Evolutionary conservation across 2,888 invertebrate genomes (phyloP).

Genomic region (Galeruca laticollis): DNA sequence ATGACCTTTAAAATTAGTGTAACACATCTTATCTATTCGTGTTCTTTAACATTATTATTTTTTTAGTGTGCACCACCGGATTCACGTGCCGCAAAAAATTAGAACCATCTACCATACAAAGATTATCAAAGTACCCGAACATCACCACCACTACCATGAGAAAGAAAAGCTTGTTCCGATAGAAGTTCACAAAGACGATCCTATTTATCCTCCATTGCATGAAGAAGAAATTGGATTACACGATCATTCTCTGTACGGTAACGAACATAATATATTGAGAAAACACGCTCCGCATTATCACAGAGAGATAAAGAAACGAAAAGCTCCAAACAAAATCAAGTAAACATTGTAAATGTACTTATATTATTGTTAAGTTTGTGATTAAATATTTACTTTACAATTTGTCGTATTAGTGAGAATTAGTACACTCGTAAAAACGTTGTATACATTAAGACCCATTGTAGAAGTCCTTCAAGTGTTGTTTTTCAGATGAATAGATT

Average conservation of each 20-base stretch:
- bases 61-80: slow-evolving; percentile 61
- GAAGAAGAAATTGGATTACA: slow-evolving; percentile 38
- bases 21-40: too few species aligned
- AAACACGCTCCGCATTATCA: slow-evolving; percentile 27
- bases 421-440: not conserved
- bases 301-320: slow-evolving; percentile 17
- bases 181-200: slow-evolving; percentile 44
- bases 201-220: slow-evolving; percentile 43
- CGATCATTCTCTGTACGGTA: not conserved
- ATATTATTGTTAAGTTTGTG: not conserved
- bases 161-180: slow-evolving; percentile 58
- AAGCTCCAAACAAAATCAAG: slow-evolving; percentile 1
- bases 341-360: not conserved
- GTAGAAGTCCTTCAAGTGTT: too few species aligned
- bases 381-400: not conserved
- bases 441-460: too few species aligned
- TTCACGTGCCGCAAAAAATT: slow-evolving; percentile 62
- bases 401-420: not conserved
- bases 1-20: too few species aligned
- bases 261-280: slow-evolving; percentile 41
- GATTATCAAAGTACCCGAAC: slow-evolving; percentile 63
- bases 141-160: slow-evolving; percentile 63
- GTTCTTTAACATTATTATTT: not conserved
- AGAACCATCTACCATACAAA: slow-evolving; percentile 63
- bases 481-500: too few species aligned